phyloP scores from a whole-genome alignment of 2,113 vertebrate species.

The Cyanoramphus novaezelandiae region DNA sequence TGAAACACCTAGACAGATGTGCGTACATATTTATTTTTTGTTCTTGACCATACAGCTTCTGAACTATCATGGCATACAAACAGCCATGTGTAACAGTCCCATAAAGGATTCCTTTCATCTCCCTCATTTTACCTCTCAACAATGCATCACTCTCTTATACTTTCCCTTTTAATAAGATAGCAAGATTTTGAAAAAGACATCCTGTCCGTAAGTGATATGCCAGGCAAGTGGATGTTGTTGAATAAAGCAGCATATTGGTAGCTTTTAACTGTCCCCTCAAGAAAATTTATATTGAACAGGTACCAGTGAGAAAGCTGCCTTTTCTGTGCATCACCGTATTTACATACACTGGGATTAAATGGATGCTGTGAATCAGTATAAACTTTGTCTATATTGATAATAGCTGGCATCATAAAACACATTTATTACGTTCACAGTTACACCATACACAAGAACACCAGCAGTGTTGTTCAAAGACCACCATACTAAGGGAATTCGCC shows the following conservation, averaged over 20 bases:
- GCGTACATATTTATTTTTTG: slow-evolving; percentile 18
- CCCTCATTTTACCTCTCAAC: background rate
- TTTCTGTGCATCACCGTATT: background rate
- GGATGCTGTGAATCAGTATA: background rate
- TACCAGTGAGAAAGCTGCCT: background rate
- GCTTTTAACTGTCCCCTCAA: background rate
- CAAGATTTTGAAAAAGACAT: background rate
- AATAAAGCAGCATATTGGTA: background rate
- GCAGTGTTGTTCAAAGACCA: background rate
- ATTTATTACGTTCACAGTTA: background rate
- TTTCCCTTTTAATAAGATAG: background rate
- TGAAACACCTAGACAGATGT: slow-evolving; percentile 45
- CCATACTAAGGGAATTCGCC: background rate
- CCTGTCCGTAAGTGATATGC: background rate
- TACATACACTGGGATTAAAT: background rate
- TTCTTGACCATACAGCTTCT: slow-evolving; percentile 4
- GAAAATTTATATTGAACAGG: background rate
- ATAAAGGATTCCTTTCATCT: background rate
- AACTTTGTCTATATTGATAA: background rate
- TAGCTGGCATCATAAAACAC: background rate
- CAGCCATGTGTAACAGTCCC: background rate
- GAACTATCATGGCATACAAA: background rate
- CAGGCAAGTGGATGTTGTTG: background rate
- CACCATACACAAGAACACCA: background rate
- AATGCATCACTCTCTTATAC: background rate